phyloP scores from a whole-genome alignment of 2,113 vertebrate species.

The Scatophagus argus region DNA sequence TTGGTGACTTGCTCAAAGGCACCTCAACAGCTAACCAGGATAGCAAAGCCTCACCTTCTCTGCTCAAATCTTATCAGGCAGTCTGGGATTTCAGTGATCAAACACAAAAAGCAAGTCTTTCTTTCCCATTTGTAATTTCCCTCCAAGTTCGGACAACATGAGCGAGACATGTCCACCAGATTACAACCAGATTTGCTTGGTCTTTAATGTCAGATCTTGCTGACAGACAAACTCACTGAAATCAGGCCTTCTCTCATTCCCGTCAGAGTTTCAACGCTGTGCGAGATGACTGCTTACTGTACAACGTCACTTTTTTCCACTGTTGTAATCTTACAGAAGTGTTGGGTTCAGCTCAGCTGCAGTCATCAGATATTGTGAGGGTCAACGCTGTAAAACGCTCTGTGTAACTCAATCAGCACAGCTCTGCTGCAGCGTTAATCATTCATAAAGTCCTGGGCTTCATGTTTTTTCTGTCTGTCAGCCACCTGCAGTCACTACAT shows the following conservation, averaged over 20 bases:
- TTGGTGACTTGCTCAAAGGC: neutral
- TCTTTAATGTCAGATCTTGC: neutral
- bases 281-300: conserved; percentile 30
- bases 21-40: neutral
- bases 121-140: too few relatives aligned
- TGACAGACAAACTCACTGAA: too few relatives aligned
- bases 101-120: too few relatives aligned
- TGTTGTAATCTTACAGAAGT: conserved; percentile 20
- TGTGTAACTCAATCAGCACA: conserved; percentile 80
- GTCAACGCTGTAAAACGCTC: conserved; percentile 54
- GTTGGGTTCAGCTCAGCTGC: conserved; percentile 31
- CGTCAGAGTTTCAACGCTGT: neutral
- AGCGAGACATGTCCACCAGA: neutral
- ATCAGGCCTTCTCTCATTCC: too few relatives aligned
- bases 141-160: too few relatives aligned
- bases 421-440: conserved; percentile 71
- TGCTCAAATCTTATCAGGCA: neutral
- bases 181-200: neutral
- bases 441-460: conserved; percentile 68
- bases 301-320: conserved; percentile 61
- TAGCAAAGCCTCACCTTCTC: neutral
- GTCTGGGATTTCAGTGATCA: neutral
- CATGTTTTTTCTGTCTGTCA: conserved; percentile 29
- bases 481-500: neutral
- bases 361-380: conserved; percentile 74